Base-by-base conservation (phyloP, 2,888 invertebrate species). In the Sminthurinus aureus region DNA sequence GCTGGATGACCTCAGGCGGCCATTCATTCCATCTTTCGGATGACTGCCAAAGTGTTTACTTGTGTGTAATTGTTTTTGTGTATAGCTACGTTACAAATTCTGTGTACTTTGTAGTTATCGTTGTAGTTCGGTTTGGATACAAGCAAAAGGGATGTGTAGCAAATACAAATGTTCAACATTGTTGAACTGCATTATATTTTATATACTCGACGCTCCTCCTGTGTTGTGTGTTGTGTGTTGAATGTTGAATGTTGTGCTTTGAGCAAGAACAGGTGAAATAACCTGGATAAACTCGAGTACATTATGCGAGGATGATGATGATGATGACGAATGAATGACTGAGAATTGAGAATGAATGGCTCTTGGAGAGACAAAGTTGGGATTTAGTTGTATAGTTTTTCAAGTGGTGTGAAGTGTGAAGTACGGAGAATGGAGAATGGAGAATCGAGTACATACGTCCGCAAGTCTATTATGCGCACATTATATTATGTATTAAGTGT, bases 51-150 rank as follows among this genome's bases (percentile, higher is more conserved):
- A 71, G 71, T 71, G 71, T 71, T 71, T 71, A 71, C 71, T 26
- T 71, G 71, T 71, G 71, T 71, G 71, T 69, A 69, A 69, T 69
- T 69, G 69, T 69, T 69, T 69, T 6, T 69, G n/a, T 69, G 9
- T 69, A 20, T 69, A 20, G 15, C 64, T 67, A 67, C 67, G n/a
- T 67, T 67, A 18, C 18, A 38, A 6, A 38, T 38, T 58, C 13
- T 58, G 58, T 58, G 9, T 58, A 58, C 58, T 58, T 58, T 58
- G 18, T 58, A 18, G 8, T 11, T 52, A 52, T 52, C 13, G 2
- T 22, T 71, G 22, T 24, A 22, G 11, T 20, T 71, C 8, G 71
- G 24, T 24, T 24, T 13, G 58, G 58, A 18, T 58, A 6, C 9
- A 52, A 52, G 52, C 52, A 52, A 52, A 11, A 52, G 2, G 15